Base-by-base conservation (phyloP, 2,113 vertebrate species). In the Typhlomys cinereus region DNA sequence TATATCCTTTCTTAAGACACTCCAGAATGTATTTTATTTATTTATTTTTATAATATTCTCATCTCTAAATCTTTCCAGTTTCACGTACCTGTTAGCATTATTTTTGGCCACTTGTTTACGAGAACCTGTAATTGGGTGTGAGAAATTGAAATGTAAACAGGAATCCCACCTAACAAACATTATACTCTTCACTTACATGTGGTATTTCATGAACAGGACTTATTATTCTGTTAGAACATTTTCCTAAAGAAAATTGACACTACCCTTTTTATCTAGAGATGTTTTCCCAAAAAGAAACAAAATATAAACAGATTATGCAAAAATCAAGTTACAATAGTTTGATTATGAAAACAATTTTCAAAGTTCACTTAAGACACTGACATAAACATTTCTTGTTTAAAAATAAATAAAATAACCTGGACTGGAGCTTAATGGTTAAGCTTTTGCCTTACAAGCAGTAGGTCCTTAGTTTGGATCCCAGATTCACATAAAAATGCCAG, bases 341-440 rank as follows among this genome's bases (percentile, higher is more conserved):
- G 36, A 54, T 88, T 70, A 74, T 80, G 17, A 36, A 87, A 94
- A 88, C 5, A 61, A 39, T 20, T 86, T 81, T 75, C 12, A n/a
- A 69, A 85, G 54, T n/a, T 90, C 4, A 80, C 5, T 89, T 71
- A 23, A 85, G 27, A 64, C 5, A 41, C 50, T 44, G 20, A 79
- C 10, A 13, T 66, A 73, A 57, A 91, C 85, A 50, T 73, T 21
- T 79, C 44, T 66, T 46, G 7, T 88, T 92, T 73, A 93, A 74
- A n/a, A n/a, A n/a, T n/a, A n/a, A n/a, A n/a, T n/a, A n/a, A n/a
- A n/a, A n/a, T n/a, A n/a, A n/a, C n/a, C n/a, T n/a, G n/a, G n/a
- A n/a, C n/a, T n/a, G n/a, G n/a, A n/a, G n/a, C n/a, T n/a, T n/a
- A n/a, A n/a, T n/a, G n/a, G n/a, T n/a, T n/a, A n/a, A n/a, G n/a